Evolutionary conservation across 2,113 vertebrate genomes (phyloP).

Genomic region (Trogon surrucura): DNA sequence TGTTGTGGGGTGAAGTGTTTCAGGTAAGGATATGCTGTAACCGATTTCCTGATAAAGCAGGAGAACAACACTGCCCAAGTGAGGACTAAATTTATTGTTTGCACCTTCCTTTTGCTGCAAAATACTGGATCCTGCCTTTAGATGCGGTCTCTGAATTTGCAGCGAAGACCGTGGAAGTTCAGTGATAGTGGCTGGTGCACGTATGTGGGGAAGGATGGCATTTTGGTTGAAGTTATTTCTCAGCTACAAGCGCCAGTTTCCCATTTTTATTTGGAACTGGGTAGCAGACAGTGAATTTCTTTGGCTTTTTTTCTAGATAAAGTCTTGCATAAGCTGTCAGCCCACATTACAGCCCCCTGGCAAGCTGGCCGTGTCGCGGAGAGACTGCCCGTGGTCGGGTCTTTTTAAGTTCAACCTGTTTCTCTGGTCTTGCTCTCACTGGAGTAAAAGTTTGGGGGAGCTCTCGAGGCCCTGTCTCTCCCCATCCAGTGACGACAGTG

Average conservation of each 20-base stretch:
- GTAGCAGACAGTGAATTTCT: not conserved
- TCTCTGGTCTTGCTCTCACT: not conserved
- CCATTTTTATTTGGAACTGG: conserved; percentile 9
- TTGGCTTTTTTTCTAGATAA: not conserved
- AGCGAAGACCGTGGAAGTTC: not conserved
- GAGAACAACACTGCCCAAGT: not conserved
- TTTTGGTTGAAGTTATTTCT: not conserved
- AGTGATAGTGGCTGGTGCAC: not conserved
- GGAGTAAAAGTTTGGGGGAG: not conserved
- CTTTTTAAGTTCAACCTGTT: not conserved
- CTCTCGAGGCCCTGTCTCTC: not conserved
- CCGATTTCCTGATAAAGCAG: not conserved
- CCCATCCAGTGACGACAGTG: not conserved
- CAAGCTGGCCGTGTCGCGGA: not conserved
- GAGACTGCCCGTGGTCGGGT: not conserved
- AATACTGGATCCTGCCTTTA: not conserved
- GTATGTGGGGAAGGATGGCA: not conserved
- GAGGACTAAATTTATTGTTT: not conserved
- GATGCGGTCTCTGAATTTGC: not conserved
- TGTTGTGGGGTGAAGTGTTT: not conserved
- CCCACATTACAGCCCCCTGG: not conserved
- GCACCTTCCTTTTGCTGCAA: not conserved
- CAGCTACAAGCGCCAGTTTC: not conserved
- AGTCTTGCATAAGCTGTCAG: conserved; percentile 50
- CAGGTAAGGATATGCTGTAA: rapidly evolving